Conservation (phyloP, 2,797 vertebrate species). For the Pseudotriccus pelzelni region DNA sequence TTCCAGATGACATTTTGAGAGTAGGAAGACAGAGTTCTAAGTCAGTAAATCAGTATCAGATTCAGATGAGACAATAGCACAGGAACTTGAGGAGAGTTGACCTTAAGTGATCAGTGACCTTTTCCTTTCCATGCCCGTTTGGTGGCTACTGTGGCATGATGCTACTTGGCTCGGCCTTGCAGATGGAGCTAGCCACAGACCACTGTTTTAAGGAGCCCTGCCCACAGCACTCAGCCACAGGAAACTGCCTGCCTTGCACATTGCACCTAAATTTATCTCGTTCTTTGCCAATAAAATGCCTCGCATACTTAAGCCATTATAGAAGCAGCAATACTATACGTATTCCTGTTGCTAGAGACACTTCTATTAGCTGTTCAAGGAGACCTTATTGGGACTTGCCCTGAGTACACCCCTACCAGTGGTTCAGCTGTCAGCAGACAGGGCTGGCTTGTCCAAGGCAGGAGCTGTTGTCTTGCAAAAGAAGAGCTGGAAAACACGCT, state of each 20-base stretch:
- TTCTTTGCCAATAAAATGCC: neutral
- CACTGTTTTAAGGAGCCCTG: neutral
- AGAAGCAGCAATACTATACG: neutral
- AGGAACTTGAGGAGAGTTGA: neutral
- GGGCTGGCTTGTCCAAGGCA: neutral
- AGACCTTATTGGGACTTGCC: neutral
- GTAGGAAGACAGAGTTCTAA: neutral
- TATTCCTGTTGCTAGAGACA: neutral
- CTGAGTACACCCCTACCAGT: neutral
- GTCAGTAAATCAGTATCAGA: neutral
- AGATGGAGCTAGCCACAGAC: neutral
- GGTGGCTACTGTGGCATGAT: neutral
- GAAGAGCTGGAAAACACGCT: neutral
- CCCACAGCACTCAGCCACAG: neutral
- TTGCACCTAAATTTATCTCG: neutral
- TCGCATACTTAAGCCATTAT: neutral
- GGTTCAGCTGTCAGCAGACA: rapidly evolving
- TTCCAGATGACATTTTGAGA: neutral
- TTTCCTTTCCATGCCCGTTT: neutral
- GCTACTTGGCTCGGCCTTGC: neutral
- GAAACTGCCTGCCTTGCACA: neutral
- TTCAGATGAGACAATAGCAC: neutral
- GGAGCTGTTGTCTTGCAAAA: neutral
- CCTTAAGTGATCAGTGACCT: neutral
- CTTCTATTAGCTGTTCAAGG: neutral